phyloP scores from a whole-genome alignment of 2,888 invertebrate species.

The Lepas anatifera region DNA sequence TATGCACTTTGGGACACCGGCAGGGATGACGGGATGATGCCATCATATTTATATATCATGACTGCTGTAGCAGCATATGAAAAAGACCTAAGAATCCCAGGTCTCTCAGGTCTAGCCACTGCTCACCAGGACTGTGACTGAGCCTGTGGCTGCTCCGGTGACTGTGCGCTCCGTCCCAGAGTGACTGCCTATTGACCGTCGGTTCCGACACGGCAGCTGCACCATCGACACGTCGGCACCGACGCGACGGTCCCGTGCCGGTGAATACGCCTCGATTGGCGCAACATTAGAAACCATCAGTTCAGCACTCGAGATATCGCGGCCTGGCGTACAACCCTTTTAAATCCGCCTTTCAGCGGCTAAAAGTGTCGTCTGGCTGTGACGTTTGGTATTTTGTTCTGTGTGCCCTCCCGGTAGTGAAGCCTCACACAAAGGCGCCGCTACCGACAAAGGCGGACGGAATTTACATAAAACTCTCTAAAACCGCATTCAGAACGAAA shows the following conservation, averaged over 20 bases:
- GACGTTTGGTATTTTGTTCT: conserved; percentile 11
- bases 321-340: neutral
- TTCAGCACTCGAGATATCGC: neutral
- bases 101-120: too few species aligned
- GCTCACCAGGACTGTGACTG: too few species aligned
- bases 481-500: conserved; percentile 5
- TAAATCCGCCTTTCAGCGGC: conserved; percentile 6
- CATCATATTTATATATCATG: too few species aligned
- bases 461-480: conserved; percentile 10
- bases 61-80: too few species aligned
- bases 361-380: conserved; percentile 5
- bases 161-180: too few species aligned
- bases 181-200: neutral
- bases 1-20: too few species aligned
- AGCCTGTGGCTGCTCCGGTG: too few species aligned
- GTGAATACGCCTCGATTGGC: neutral
- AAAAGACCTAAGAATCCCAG: too few species aligned
- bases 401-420: neutral
- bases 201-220: too few species aligned
- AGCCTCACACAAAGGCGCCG: neutral
- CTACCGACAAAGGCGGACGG: neutral
- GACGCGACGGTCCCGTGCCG: neutral
- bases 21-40: too few species aligned
- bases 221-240: too few species aligned
- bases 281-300: conserved; percentile 9